These are phyloP conservation scores for Crotalus viridis DNA, from an alignment of 2,113 vertebrate species.

Conservation along the genomic window DNA sequence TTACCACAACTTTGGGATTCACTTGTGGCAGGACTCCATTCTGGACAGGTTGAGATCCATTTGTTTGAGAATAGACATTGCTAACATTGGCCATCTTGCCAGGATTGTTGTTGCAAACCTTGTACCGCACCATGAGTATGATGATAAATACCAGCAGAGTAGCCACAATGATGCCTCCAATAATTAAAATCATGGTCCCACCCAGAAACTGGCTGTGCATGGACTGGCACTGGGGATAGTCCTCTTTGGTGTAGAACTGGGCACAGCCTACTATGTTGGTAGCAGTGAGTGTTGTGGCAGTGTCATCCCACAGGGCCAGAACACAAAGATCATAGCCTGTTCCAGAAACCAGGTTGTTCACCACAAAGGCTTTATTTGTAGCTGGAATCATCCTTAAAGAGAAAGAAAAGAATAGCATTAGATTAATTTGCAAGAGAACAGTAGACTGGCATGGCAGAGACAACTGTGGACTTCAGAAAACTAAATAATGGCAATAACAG, in stretches of 20 bases:
- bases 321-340: conserved; percentile 95
- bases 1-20: conserved; percentile 84
- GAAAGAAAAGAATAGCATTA: conserved; percentile 15
- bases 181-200: conserved; percentile 95
- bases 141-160: conserved; percentile 93
- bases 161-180: conserved; percentile 94
- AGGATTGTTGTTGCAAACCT: conserved; percentile 81
- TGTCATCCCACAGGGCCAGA: conserved; percentile 95
- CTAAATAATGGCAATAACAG: background rate
- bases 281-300: conserved; percentile 90
- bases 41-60: conserved; percentile 81
- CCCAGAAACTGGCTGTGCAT: conserved; percentile 93
- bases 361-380: conserved; percentile 89
- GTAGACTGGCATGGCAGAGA: background rate
- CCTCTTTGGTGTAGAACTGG: conserved; percentile 90
- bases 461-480: background rate
- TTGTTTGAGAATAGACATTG: conserved; percentile 91
- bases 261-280: conserved; percentile 95
- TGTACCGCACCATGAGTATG: conserved; percentile 96
- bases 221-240: conserved; percentile 90
- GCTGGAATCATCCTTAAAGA: conserved; percentile 90
- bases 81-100: conserved; percentile 83
- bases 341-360: conserved; percentile 93
- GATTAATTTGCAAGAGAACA: background rate
- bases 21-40: conserved; percentile 74